Conservation (phyloP, 2,888 invertebrate genomes). For the Amiota minor region DNA sequence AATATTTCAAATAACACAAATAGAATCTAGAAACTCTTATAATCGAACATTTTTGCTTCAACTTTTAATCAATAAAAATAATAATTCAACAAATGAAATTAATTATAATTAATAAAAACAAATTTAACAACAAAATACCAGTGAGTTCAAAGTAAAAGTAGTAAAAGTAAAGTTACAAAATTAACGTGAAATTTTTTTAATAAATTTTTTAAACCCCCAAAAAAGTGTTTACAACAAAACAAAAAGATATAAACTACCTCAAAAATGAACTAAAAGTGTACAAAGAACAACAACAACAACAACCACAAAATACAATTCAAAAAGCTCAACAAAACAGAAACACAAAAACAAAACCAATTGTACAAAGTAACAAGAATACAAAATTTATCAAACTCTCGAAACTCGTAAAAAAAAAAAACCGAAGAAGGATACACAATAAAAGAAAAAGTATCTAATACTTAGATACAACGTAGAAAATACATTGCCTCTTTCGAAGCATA, state of each 20-base stretch:
- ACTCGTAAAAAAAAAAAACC: background rate
- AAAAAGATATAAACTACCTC: slow-evolving; percentile 59
- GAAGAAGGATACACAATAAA: background rate
- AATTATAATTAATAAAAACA: slow-evolving; percentile 30
- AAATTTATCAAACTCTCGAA: slow-evolving; percentile 32
- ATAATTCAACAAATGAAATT: slow-evolving; percentile 35
- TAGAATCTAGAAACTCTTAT: slow-evolving; percentile 4
- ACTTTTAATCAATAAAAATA: slow-evolving; percentile 29
- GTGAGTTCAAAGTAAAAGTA: slow-evolving; percentile 48
- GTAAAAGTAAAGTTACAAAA: slow-evolving; percentile 33
- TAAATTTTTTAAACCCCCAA: slow-evolving; percentile 29
- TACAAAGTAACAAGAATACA: slow-evolving; percentile 49
- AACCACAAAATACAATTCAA: slow-evolving; percentile 50
- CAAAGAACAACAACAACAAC: slow-evolving; percentile 30
- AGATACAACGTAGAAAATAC: slow-evolving; percentile 44
- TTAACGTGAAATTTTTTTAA: background rate
- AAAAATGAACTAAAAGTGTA: slow-evolving; percentile 47
- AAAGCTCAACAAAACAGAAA: slow-evolving; percentile 51
- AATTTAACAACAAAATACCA: slow-evolving; percentile 45
- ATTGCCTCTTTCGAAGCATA: slow-evolving; percentile 40
- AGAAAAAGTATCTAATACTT: background rate
- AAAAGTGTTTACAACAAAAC: slow-evolving; percentile 37
- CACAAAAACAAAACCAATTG: slow-evolving; percentile 54
- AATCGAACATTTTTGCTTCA: slow-evolving; percentile 12
- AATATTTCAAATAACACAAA: slow-evolving; percentile 45